Percentiles rank a stretch among this genome's conserved stretches.
These are phyloP conservation scores for Botia almorhae DNA, from an alignment of 2,797 vertebrate species.

Conservation along the genomic window DNA sequence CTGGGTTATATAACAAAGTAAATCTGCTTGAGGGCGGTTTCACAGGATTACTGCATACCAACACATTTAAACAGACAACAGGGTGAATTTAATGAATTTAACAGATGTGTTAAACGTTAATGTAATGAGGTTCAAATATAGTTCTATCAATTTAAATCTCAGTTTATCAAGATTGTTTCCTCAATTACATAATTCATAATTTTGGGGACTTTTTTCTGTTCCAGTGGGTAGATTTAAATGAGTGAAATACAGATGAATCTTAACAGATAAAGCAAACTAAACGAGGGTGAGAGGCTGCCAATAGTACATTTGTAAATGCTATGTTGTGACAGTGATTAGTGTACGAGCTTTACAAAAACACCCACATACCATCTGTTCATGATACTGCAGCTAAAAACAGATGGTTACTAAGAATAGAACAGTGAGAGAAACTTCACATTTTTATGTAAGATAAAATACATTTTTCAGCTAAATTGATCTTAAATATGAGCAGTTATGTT, in stretches of 20 bases:
- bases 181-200: background rate
- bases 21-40: constrained; percentile 35
- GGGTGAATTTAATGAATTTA: background rate
- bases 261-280: constrained; percentile 39
- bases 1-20: constrained; percentile 34
- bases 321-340: constrained; percentile 9
- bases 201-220: background rate
- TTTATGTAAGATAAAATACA: background rate
- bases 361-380: constrained; percentile 13
- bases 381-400: background rate
- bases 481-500: background rate
- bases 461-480: background rate
- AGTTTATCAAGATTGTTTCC: constrained; percentile 5
- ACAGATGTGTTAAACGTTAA: background rate
- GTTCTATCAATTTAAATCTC: background rate
- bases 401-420: background rate
- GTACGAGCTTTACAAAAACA: constrained; percentile 17
- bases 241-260: constrained; percentile 60
- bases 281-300: background rate
- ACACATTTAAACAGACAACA: background rate
- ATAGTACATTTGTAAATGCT: constrained; percentile 6
- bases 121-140: background rate
- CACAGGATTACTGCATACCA: background rate
- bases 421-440: background rate
- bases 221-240: constrained; percentile 14